Evolutionary conservation across 2,113 vertebrate genomes (phyloP).

Genomic region (Aspidoscelis tigris): DNA sequence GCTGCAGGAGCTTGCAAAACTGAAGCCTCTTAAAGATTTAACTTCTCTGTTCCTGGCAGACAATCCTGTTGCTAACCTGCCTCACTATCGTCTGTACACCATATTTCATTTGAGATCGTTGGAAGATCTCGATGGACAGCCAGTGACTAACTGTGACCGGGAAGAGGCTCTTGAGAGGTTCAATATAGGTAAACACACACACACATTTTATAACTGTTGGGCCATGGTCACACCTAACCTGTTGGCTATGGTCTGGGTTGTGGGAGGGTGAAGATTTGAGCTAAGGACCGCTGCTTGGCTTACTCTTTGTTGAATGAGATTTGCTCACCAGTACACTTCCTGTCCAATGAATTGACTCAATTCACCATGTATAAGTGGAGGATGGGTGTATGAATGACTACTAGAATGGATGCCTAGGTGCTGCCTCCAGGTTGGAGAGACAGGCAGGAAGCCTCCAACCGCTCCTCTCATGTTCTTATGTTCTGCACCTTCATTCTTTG

Average conservation of each 20-base stretch:
- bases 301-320: too few species aligned
- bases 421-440: too few species aligned
- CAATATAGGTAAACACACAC: conserved; percentile 79
- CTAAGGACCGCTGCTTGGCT: too few species aligned
- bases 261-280: too few species aligned
- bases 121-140: conserved; percentile 80
- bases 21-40: conserved; percentile 85
- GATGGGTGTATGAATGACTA: too few species aligned
- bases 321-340: not conserved
- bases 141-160: conserved; percentile 79
- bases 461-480: too few species aligned
- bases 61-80: conserved; percentile 81
- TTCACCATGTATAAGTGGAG: not conserved
- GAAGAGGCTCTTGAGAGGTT: conserved; percentile 83
- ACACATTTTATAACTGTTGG: too few species aligned
- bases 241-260: too few species aligned
- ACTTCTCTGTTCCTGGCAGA: conserved; percentile 79
- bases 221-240: too few species aligned
- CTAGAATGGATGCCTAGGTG: too few species aligned
- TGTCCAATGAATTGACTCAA: not conserved
- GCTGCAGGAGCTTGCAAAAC: conserved; percentile 84
- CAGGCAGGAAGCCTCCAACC: too few species aligned
- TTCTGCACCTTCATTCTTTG: not conserved
- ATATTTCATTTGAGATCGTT: conserved; percentile 85
- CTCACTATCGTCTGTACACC: conserved; percentile 82